These are phyloP conservation scores for Arenaria interpres DNA, from an alignment of 2,113 vertebrate genomes.

Conservation along the genomic window DNA sequence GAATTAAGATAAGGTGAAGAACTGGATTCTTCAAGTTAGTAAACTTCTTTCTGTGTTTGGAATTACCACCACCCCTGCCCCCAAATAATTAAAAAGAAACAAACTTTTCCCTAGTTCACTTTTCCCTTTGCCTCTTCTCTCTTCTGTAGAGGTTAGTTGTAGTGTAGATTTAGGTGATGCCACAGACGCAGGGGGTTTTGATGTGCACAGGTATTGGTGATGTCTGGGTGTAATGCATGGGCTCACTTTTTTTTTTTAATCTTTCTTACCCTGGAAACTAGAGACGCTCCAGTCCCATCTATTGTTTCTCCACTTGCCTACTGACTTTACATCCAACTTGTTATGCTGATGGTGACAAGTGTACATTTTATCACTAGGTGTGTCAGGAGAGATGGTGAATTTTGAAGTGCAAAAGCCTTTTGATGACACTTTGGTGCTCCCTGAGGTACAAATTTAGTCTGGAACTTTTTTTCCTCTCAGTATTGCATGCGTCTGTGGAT, in stretches of 20 bases:
- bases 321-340: background rate
- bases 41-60: background rate
- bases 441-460: constrained; percentile 13
- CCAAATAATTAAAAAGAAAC: background rate
- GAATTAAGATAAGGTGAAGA: background rate
- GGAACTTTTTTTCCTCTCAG: background rate
- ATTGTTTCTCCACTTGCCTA: background rate
- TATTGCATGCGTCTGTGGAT: background rate
- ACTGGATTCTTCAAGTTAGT: background rate
- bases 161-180: background rate
- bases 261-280: background rate
- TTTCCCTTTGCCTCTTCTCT: background rate
- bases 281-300: background rate
- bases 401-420: background rate
- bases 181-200: background rate
- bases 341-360: background rate
- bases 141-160: background rate
- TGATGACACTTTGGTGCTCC: background rate
- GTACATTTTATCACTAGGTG: constrained; percentile 11
- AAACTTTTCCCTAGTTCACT: background rate
- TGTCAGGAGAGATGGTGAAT: background rate
- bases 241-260: background rate
- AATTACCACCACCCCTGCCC: background rate
- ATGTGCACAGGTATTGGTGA: background rate
- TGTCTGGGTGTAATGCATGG: background rate